Percentiles rank a stretch among this genome's conserved stretches.
Conservation (phyloP, 2,888 invertebrate species). For the Neuroscelio doddi region DNA sequence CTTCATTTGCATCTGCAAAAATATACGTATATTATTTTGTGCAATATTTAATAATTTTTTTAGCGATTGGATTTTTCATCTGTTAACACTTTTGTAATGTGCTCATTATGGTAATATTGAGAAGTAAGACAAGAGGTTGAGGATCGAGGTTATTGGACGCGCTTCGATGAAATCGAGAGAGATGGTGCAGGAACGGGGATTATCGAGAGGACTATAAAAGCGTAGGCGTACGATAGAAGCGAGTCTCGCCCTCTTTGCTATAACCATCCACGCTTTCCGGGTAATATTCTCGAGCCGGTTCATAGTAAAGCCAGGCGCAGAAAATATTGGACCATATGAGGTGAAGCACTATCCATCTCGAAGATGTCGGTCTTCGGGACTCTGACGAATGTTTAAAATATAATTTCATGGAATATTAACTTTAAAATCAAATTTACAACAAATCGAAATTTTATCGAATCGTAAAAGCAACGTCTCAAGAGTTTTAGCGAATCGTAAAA, state of each 20-base stretch:
- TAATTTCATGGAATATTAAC: no score
- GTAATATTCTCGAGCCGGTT: slow-evolving; percentile 52
- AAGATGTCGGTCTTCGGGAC: slow-evolving; percentile 36
- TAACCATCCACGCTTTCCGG: slow-evolving; percentile 55
- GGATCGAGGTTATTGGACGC: slow-evolving; percentile 45
- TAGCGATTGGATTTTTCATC: slow-evolving; percentile 13
- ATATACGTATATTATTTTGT: no score
- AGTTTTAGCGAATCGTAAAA: no score
- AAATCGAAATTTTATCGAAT: no score
- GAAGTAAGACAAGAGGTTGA: slow-evolving; percentile 38
- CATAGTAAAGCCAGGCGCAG: slow-evolving; percentile 24
- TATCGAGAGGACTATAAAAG: slow-evolving; percentile 32
- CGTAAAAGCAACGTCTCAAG: no score
- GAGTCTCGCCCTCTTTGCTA: slow-evolving; percentile 21
- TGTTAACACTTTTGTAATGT: slow-evolving; percentile 26
- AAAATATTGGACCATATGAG: slow-evolving; percentile 42
- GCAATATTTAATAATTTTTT: no score
- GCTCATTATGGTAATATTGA: slow-evolving; percentile 31
- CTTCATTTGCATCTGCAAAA: no score
- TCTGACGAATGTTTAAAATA: slow-evolving; percentile 32
- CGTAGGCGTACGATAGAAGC: slow-evolving; percentile 42
- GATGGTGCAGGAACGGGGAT: slow-evolving; percentile 17
- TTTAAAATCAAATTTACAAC: no score
- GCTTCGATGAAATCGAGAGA: slow-evolving; percentile 33
- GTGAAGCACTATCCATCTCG: slow-evolving; percentile 41